These are phyloP conservation scores for Lasioglossum vierecki DNA, from an alignment of 2,888 invertebrate genomes.

Conservation along the genomic window DNA sequence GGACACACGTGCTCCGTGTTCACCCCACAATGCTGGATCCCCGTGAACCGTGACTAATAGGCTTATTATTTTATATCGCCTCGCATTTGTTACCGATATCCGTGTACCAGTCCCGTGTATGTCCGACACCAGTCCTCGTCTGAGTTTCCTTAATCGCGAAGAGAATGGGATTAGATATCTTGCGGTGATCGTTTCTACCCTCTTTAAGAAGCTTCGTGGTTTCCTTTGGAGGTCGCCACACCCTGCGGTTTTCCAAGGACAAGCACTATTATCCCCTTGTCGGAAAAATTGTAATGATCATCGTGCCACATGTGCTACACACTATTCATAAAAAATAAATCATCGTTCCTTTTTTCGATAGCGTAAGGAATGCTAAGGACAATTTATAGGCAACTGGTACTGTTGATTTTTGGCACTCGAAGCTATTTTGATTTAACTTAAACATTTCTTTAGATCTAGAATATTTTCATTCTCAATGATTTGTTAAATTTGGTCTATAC, in stretches of 20 bases:
- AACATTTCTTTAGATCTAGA: too few relatives aligned
- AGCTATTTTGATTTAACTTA: too few relatives aligned
- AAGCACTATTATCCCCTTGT: not conserved
- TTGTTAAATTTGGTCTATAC: too few relatives aligned
- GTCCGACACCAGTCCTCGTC: slow-evolving; percentile 60
- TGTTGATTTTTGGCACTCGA: too few relatives aligned
- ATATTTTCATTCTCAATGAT: too few relatives aligned
- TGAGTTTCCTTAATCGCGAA: slow-evolving; percentile 75
- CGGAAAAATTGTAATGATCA: not conserved
- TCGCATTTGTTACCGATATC: slow-evolving; percentile 78
- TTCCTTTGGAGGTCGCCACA: slow-evolving; percentile 13
- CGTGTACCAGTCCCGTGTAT: slow-evolving; percentile 32
- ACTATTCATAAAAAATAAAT: not conserved
- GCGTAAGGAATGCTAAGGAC: too few relatives aligned
- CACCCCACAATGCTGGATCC: slow-evolving; percentile 57
- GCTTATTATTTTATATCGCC: slow-evolving; percentile 83
- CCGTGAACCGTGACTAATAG: slow-evolving; percentile 80
- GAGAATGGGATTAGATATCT: slow-evolving; percentile 73
- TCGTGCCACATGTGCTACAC: not conserved
- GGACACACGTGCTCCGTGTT: slow-evolving; percentile 45
- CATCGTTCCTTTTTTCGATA: too few relatives aligned
- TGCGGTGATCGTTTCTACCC: slow-evolving; percentile 36
- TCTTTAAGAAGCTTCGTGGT: slow-evolving; percentile 14
- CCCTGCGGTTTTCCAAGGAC: slow-evolving; percentile 1
- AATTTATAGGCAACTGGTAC: too few relatives aligned